Evolutionary conservation across 2,797 vertebrate genomes (phyloP).

Genomic region (Poliocrania exsul): DNA sequence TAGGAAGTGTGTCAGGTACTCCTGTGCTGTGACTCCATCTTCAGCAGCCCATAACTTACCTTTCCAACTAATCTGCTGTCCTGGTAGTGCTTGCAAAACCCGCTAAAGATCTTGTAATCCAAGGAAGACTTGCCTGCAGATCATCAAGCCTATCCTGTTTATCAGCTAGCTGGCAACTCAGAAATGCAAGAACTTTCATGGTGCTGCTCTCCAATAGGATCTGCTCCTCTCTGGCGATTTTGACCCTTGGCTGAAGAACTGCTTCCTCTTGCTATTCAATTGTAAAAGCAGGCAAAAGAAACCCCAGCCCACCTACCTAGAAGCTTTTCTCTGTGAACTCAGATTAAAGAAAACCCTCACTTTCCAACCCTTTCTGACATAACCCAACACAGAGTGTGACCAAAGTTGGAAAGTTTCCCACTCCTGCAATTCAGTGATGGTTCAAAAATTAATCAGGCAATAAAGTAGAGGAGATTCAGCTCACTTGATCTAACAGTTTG

Average conservation of each 20-base stretch:
- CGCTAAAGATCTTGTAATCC: neutral
- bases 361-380: constrained; percentile 14
- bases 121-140: neutral
- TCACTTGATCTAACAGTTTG: constrained; percentile 61
- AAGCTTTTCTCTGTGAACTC: constrained; percentile 1
- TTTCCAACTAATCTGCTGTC: neutral
- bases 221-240: neutral
- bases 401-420: constrained; percentile 31
- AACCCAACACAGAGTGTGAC: constrained; percentile 2
- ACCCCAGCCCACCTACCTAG: constrained; percentile 46
- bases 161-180: neutral
- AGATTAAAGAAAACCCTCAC: constrained; percentile 35
- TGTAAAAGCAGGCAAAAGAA: neutral
- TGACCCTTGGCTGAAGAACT: neutral
- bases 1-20: neutral
- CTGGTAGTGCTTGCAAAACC: neutral
- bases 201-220: neutral
- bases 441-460: constrained; percentile 63
- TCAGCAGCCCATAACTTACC: neutral
- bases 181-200: neutral
- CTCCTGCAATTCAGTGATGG: neutral
- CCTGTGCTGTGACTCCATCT: neutral
- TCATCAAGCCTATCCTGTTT: neutral
- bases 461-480: constrained; percentile 59
- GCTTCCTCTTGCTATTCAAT: neutral